Evolutionary conservation across 2,113 vertebrate species (phyloP), one percentile per base, ranked within the genome.

Genomic region (Haemorhous mexicanus): DNA sequence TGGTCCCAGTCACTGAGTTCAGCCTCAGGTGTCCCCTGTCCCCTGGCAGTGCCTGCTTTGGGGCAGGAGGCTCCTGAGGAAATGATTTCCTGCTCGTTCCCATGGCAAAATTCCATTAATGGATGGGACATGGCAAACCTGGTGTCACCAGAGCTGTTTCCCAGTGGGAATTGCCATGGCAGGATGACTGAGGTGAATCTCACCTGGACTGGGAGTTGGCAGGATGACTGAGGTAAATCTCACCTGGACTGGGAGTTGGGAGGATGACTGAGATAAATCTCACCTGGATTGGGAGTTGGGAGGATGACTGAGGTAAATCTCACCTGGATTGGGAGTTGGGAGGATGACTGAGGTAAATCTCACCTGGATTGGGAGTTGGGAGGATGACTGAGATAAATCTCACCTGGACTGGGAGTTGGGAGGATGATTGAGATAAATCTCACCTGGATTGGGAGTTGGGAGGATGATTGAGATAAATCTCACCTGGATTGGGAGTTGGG

Each of bases 111-210:
- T 24, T 7, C 43, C 24, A 0, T 14, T 13, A 6, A 43, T 17
- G 30, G 16, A 7, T 2, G 70, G 43, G 41, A 6, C 28, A 6
- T 11, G 5, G 15, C 59, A 10, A 23, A 6, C 5, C n/a, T 2
- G 69, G 3, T 10, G 23, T 14, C 68, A 26, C 67, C 55, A 15
- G 30, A 43, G 55, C 27, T 1, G 39, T 6, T n/a, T 35, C 52
- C 62, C 13, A 3, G 44, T 0, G 0, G 83, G 72, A 32, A 50
- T 85, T 67, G 5, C 8, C 59, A 8, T 6, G 2, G n/a, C 58
- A 33, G 41, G 50, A 4, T 8, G 50, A 6, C 2, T 7, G 43
- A 6, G 70, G 21, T 30, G 6, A 75, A 85, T 67, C 52, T 4
- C 41, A 10, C 18, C 41, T 17, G 52, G 13, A 9, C 2, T 11